Evolutionary conservation across 2,888 invertebrate genomes (phyloP).

Genomic region (Mechanitis mazaeus): DNA sequence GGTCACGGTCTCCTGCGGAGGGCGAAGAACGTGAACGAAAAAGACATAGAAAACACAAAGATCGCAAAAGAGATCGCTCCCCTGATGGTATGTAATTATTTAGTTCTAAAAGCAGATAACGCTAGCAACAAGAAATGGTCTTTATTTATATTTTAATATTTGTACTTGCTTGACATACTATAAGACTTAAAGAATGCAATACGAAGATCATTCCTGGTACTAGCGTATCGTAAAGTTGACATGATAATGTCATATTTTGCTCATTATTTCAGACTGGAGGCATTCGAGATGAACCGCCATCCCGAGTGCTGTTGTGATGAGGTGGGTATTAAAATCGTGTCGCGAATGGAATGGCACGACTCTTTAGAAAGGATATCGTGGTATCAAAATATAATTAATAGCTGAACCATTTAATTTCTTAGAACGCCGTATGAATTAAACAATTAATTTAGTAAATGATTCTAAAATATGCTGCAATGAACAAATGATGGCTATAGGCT

Average conservation of each 20-base stretch:
- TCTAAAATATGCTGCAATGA: too few species aligned
- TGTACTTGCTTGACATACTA: not conserved
- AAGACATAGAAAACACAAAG: slow-evolving; percentile 75
- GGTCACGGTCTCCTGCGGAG: slow-evolving; percentile 75
- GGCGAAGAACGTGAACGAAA: slow-evolving; percentile 76
- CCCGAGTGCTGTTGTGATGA: slow-evolving; percentile 45
- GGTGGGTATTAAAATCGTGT: slow-evolving; percentile 53
- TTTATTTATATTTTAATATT: slow-evolving; percentile 24
- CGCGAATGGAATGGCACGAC: not conserved
- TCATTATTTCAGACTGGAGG: slow-evolving; percentile 75
- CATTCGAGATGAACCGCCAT: slow-evolving; percentile 58
- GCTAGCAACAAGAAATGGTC: slow-evolving; percentile 50
- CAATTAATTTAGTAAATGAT: too few species aligned
- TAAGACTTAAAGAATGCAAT: not conserved
- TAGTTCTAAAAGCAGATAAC: slow-evolving; percentile 33
- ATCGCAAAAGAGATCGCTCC: slow-evolving; percentile 70
- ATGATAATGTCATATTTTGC: slow-evolving; percentile 73
- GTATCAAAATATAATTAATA: too few species aligned
- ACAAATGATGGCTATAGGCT: too few species aligned
- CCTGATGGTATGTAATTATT: slow-evolving; percentile 74
- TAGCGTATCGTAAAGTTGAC: slow-evolving; percentile 51
- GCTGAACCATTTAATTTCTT: too few species aligned
- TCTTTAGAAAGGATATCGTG: not conserved
- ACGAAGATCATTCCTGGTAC: slow-evolving; percentile 44
- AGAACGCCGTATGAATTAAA: too few species aligned